These are phyloP conservation scores for Patiria miniata DNA, from an alignment of 35 echinoderm and acorn worm species.

Conservation along the genomic window DNA sequence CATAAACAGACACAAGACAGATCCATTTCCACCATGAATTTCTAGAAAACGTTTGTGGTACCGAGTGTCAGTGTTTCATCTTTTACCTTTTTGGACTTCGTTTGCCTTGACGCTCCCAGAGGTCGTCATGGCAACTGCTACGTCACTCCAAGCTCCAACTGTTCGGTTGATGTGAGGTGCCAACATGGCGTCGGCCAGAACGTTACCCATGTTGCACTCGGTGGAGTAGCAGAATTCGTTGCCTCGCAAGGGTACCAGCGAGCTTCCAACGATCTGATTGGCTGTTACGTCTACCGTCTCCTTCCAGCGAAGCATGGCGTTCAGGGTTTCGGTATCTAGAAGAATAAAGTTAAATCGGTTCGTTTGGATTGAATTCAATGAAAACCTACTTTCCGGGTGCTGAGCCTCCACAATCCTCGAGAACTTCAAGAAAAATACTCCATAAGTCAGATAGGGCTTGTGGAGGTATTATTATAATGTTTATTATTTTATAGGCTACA, in stretches of 20 bases:
- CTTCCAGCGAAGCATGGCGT: conserved; percentile 41
- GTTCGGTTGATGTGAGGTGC: background rate
- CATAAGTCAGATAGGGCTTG: no score
- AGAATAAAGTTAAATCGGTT: no score
- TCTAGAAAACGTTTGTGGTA: no score
- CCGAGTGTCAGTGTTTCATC: no score
- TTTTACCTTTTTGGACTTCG: background rate
- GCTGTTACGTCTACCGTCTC: conserved; percentile 47
- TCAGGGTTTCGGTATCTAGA: conserved; percentile 51
- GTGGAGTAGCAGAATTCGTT: conserved; percentile 37
- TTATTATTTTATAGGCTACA: no score
- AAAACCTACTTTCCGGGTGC: no score
- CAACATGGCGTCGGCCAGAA: conserved; percentile 75
- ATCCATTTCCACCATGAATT: no score
- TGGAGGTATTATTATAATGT: no score
- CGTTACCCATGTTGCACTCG: conserved; percentile 88
- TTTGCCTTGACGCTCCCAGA: conserved; percentile 49
- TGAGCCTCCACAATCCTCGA: no score
- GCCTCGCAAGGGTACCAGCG: conserved; percentile 51
- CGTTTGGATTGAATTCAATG: no score
- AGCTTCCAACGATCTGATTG: conserved; percentile 47
- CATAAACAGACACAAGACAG: no score
- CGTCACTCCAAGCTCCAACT: conserved; percentile 43
- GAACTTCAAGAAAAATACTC: no score
- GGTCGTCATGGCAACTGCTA: conserved; percentile 65